Evolutionary conservation across 2,888 invertebrate species (phyloP).

Genomic region (Baronia brevicornis): DNA sequence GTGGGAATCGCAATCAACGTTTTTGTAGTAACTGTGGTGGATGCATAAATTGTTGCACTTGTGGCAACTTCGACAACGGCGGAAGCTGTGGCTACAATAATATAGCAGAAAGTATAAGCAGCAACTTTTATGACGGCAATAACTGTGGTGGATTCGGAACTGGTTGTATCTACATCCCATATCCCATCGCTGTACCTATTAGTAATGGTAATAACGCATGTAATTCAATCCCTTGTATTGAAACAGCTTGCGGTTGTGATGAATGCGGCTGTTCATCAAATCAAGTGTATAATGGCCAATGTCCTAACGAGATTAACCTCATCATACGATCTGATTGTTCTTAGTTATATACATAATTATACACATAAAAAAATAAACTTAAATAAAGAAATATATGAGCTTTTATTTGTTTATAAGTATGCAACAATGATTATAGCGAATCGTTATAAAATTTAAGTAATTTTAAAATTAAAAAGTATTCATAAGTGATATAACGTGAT

Average conservation of each 20-base stretch:
- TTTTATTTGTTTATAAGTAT: slow-evolving; percentile 5
- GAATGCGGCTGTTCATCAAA: slow-evolving; percentile 13
- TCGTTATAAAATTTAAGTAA: too few relatives aligned
- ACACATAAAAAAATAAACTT: neutral
- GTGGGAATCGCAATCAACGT: slow-evolving; percentile 12
- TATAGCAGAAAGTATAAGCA: slow-evolving; percentile 1
- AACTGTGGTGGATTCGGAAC: slow-evolving; percentile 10
- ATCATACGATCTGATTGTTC: slow-evolving; percentile 19
- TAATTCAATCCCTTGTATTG: slow-evolving; percentile 8
- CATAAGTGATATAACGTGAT: too few relatives aligned
- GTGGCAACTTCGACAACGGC: slow-evolving; percentile 12
- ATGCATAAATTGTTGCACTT: slow-evolving; percentile 10
- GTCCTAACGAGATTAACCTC: slow-evolving; percentile 19
- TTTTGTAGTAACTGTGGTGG: slow-evolving; percentile 16
- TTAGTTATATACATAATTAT: slow-evolving; percentile 2
- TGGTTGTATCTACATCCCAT: slow-evolving; percentile 20
- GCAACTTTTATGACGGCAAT: neutral
- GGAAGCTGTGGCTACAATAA: too few relatives aligned
- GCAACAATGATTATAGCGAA: too few relatives aligned
- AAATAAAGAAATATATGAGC: neutral
- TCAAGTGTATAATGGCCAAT: slow-evolving; percentile 7
- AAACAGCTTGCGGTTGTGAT: slow-evolving; percentile 9
- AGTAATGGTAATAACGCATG: slow-evolving; percentile 7
- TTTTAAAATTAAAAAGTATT: too few relatives aligned
- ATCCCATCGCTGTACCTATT: slow-evolving; percentile 21